phyloP scores from a whole-genome alignment of 2,888 invertebrate genomes.

The Steinernema scapterisci region DNA sequence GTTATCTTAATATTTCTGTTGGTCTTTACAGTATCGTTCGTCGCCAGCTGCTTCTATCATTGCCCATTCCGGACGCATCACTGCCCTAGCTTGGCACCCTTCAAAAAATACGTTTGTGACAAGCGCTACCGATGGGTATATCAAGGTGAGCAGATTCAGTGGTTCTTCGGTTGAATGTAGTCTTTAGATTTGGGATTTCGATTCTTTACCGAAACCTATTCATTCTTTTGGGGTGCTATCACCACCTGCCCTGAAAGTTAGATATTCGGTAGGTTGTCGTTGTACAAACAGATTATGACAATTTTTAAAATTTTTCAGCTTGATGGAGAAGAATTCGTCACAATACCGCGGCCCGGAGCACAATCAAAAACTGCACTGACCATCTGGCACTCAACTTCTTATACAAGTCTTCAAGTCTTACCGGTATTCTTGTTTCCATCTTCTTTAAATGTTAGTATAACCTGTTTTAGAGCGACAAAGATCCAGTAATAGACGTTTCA shows the following conservation, averaged over 20 bases:
- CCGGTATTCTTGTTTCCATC: too few relatives aligned
- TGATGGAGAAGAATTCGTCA: constrained; percentile 16
- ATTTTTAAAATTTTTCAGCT: neutral
- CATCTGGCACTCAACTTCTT: constrained; percentile 15
- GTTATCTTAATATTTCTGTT: too few relatives aligned
- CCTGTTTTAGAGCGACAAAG: neutral
- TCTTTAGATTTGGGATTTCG: constrained; percentile 17
- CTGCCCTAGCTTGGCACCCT: constrained; percentile 5
- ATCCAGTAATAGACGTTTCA: neutral
- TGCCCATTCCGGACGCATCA: constrained; percentile 10
- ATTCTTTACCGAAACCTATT: neutral
- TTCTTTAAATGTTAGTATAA: neutral
- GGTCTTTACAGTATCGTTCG: neutral
- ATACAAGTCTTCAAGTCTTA: neutral
- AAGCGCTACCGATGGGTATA: constrained; percentile 20
- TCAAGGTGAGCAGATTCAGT: neutral
- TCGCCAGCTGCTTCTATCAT: neutral
- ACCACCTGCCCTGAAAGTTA: neutral
- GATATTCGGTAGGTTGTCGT: constrained; percentile 8
- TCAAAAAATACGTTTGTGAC: constrained; percentile 22
- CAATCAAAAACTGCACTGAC: constrained; percentile 8
- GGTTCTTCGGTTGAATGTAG: too few relatives aligned
- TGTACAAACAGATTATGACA: neutral
- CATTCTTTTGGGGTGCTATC: constrained; percentile 3
- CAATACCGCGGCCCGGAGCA: neutral